phyloP scores from a whole-genome alignment of 2,113 vertebrate species.

The Epinephelus cyanopodus region DNA sequence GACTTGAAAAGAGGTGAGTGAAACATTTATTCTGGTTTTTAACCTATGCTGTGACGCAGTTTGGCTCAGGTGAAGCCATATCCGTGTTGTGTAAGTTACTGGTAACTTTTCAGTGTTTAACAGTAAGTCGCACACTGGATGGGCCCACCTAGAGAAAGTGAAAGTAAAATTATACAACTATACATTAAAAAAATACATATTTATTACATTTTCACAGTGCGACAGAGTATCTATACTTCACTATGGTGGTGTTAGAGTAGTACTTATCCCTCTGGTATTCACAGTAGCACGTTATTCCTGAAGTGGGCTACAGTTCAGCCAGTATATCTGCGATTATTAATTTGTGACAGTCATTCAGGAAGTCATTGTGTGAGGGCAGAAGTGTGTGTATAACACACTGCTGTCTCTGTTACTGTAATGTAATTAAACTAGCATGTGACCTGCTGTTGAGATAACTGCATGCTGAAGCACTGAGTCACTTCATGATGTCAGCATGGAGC shows the following conservation, averaged over 20 bases:
- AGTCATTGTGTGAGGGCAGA: neutral
- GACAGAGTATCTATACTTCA: neutral
- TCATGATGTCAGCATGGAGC: constrained; percentile 1
- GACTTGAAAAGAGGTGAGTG: constrained; percentile 57
- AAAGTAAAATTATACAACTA: constrained; percentile 25
- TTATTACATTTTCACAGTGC: neutral
- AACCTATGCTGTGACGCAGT: constrained; percentile 65
- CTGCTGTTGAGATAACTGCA: constrained; percentile 16
- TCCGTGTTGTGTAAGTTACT: constrained; percentile 23
- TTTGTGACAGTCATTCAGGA: neutral
- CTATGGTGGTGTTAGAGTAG: neutral
- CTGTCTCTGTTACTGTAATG: neutral
- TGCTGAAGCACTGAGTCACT: constrained; percentile 55
- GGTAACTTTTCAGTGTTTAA: constrained; percentile 59
- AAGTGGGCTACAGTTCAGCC: neutral
- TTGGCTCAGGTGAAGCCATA: neutral
- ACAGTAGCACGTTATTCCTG: neutral
- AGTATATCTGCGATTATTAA: neutral
- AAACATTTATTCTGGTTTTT: neutral
- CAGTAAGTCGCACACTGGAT: neutral
- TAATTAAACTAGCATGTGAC: constrained; percentile 40
- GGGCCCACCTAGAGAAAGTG: constrained; percentile 44
- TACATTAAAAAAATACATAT: too few relatives aligned
- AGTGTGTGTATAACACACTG: neutral
- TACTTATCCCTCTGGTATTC: neutral